A percentile compares a stretch with the other conserved stretches of the same genome.
Evolutionary conservation across 2,888 invertebrate species (phyloP).

Genomic region (Andrena haemorrhoa): DNA sequence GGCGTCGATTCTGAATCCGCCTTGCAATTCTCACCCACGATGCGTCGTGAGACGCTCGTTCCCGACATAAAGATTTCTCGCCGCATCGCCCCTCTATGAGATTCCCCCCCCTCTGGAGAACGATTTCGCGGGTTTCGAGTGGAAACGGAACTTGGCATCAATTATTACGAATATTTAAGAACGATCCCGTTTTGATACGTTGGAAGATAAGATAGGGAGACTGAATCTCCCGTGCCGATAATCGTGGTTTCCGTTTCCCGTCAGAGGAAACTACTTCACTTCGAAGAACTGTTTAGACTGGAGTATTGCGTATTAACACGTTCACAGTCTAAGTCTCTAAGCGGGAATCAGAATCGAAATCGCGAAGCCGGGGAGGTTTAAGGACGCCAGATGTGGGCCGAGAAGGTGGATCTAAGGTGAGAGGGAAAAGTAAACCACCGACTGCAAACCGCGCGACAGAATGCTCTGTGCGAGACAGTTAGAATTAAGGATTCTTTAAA

Average conservation of each 20-base stretch:
- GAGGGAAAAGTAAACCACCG: too few relatives aligned
- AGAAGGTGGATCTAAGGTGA: too few relatives aligned
- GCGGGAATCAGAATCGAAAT: neutral
- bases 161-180: neutral
- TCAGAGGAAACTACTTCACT: neutral
- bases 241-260: neutral
- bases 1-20: neutral
- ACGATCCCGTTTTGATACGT: neutral
- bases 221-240: neutral
- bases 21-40: neutral
- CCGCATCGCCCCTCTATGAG: neutral
- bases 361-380: too few relatives aligned
- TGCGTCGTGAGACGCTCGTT: neutral
- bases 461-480: too few relatives aligned
- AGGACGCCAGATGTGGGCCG: too few relatives aligned
- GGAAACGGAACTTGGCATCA: neutral
- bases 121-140: neutral
- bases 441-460: too few relatives aligned
- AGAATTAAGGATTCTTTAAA: too few relatives aligned
- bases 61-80: neutral
- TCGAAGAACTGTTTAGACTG: neutral
- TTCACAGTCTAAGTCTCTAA: slow-evolving; percentile 10
- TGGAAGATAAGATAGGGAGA: slow-evolving; percentile 22
- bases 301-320: neutral
- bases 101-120: neutral